A percentile compares a stretch with the other conserved stretches of the same genome.
Conservation (phyloP, 1,140 invertebrate genomes). For the Latrodectus geometricus region DNA sequence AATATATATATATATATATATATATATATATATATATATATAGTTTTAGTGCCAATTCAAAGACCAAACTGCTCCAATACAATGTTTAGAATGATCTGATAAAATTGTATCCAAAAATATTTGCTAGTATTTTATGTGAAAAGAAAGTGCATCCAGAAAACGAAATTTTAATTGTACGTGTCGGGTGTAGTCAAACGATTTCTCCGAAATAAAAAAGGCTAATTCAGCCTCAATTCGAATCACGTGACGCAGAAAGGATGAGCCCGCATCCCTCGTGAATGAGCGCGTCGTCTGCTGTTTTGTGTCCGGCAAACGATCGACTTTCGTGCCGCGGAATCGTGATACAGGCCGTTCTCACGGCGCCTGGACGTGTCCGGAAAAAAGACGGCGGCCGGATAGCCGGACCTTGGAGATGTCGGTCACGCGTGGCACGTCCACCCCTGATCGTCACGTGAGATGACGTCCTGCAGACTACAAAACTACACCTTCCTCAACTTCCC, state of each 20-base stretch:
- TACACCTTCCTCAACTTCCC: background rate
- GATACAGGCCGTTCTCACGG: conserved; percentile 11
- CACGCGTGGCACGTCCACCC: conserved; percentile 7
- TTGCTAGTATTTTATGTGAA: no score
- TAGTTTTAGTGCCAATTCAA: no score
- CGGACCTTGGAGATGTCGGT: conserved; percentile 28
- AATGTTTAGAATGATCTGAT: no score
- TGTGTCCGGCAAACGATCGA: background rate
- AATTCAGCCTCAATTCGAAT: background rate
- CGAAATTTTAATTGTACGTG: no score
- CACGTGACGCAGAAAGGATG: background rate
- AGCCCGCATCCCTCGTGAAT: background rate
- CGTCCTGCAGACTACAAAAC: background rate
- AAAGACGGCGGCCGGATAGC: background rate
- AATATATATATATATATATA: no score
- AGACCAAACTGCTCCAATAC: no score
- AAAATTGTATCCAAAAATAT: no score
- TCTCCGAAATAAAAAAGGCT: background rate
- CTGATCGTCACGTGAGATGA: background rate
- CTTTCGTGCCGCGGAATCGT: background rate
- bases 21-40: no score
- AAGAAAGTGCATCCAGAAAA: no score
- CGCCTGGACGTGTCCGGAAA: conserved; percentile 25
- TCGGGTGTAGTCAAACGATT: no score
- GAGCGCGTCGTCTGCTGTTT: background rate